phyloP scores from a whole-genome alignment of 2,888 invertebrate species.

The Thymelicus sylvestris region DNA sequence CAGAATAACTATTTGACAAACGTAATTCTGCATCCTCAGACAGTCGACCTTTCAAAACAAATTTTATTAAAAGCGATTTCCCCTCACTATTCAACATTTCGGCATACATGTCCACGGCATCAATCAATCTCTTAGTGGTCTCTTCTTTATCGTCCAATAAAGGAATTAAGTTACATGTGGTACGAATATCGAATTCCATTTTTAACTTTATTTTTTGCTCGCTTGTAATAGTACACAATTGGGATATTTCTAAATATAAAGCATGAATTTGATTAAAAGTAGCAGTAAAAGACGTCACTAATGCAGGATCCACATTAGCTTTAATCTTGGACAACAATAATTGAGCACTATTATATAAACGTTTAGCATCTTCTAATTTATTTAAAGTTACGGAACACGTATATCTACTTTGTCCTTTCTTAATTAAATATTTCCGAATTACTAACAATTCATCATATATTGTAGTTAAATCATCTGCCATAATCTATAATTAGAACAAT shows the following conservation, averaged over 20 bases:
- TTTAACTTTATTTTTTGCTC: not conserved
- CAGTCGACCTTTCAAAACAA: constrained; percentile 37
- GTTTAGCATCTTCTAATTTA: constrained; percentile 9
- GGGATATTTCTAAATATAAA: constrained; percentile 1
- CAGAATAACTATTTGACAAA: constrained; percentile 6
- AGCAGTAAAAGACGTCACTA: not conserved
- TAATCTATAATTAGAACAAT: constrained; percentile 27
- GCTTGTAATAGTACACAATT: constrained; percentile 2
- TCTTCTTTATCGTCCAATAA: constrained; percentile 32
- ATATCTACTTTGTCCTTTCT: constrained; percentile 11
- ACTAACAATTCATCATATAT: no score
- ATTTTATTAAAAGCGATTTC: constrained; percentile 23
- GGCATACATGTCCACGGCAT: constrained; percentile 24
- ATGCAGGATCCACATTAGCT: not conserved
- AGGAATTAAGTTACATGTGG: constrained; percentile 31
- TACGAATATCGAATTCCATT: constrained; percentile 36
- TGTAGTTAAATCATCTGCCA: constrained; percentile 5
- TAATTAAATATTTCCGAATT: not conserved
- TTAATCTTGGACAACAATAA: constrained; percentile 8
- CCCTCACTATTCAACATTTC: constrained; percentile 14
- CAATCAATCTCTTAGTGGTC: constrained; percentile 31
- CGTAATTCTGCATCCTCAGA: constrained; percentile 30
- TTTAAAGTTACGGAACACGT: constrained; percentile 13
- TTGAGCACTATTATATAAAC: constrained; percentile 7
- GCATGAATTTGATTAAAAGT: not conserved